Evolutionary conservation across 2,888 invertebrate species (phyloP).

Genomic region (Cacoxenus indagator): DNA sequence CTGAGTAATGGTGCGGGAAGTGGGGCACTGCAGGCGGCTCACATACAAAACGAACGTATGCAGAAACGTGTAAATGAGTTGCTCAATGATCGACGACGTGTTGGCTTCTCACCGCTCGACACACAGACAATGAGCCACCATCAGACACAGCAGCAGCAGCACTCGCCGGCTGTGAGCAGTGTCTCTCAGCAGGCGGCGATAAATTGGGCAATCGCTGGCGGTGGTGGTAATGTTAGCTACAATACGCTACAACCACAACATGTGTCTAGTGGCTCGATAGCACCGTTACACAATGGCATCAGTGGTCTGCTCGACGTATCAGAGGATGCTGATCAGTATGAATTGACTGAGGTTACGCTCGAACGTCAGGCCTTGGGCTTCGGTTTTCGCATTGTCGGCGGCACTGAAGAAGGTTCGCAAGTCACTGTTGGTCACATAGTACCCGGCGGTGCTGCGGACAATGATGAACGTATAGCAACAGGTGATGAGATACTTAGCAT

Average conservation of each 20-base stretch:
- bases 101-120: conserved; percentile 68
- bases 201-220: conserved; percentile 13
- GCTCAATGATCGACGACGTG: conserved; percentile 66
- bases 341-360: conserved; percentile 76
- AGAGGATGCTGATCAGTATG: conserved; percentile 59
- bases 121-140: conserved; percentile 53
- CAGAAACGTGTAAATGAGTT: conserved; percentile 69
- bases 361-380: conserved; percentile 94
- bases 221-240: conserved; percentile 26
- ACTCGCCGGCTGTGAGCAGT: conserved; percentile 48
- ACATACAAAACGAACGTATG: conserved; percentile 67
- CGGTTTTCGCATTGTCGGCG: conserved; percentile 98
- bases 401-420: conserved; percentile 96
- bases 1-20: conserved; percentile 25
- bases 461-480: conserved; percentile 89
- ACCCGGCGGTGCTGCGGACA: conserved; percentile 92
- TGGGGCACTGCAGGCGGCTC: conserved; percentile 55
- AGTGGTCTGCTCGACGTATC: conserved; percentile 47
- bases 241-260: conserved; percentile 17
- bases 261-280: background rate
- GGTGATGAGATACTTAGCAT: conserved; percentile 97
- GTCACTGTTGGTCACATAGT: conserved; percentile 98
- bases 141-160: conserved; percentile 40
- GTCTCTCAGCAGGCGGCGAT: conserved; percentile 29
- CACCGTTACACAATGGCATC: conserved; percentile 29